Base-by-base conservation (phyloP, 2,797 vertebrate genomes). In the Pampus argenteus region DNA sequence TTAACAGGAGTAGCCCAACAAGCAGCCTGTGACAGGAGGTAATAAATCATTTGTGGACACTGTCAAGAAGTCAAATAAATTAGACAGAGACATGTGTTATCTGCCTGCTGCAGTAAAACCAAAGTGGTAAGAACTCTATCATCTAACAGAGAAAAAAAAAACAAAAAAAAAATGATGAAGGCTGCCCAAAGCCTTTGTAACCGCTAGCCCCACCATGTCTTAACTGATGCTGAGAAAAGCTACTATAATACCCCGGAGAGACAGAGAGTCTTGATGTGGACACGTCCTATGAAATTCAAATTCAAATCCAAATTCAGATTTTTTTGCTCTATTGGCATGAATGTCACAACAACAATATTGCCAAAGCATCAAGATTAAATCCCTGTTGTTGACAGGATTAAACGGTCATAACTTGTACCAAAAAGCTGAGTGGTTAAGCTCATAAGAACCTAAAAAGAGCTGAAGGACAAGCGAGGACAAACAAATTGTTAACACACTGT, bases 41-140 rank as follows among this genome's bases (percentile, higher is more conserved):
- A 76, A 92, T 93, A 88, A 91, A 93, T 94, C 88, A 91, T 83
- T 79, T 83, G 48, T 61, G 77, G 85, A 79, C 74, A 81, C 57
- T 88, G 88, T 90, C 87, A 85, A 79, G 60, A 82, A 78, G 71
- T 81, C 66, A 86, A 91, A 90, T 81, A 83, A 91, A 91, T 91
- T 82, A 88, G 78, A 90, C 85, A 79, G 62, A 49, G 22, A 66
- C 20, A 55, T 75, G 66, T 82, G 66, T 82, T 87, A 84, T 85
- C 79, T 90, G 84, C 67, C 62, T 68, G 74, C 58, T 79, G 76
- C 79, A 84, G 79, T 78, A 63, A 85, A 90, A 79, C 56, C 73
- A 63, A 79, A 49, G 52, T 28, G 18, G 65, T 63, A 68, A 69
- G 68, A 71, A 72, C 65, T 83, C 55, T 64, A 72, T 71, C 77